Evolutionary conservation across 2,888 invertebrate species (phyloP).

Genomic region (Lasioglossum malachurum): DNA sequence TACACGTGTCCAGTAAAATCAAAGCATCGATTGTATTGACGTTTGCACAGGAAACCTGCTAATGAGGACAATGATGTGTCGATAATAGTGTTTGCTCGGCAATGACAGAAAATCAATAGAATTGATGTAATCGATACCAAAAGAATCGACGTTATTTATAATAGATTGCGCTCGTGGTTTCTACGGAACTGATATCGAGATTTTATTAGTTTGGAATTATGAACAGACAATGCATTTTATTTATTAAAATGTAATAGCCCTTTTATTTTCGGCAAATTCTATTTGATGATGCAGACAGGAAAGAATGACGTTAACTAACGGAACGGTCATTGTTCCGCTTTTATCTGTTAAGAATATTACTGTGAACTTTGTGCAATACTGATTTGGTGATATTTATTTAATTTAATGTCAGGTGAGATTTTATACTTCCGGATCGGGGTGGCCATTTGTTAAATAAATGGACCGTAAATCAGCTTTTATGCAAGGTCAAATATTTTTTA

Average conservation of each 20-base stretch:
- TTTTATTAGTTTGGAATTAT: not conserved
- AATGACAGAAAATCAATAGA: slow-evolving; percentile 72
- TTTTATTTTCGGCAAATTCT: not conserved
- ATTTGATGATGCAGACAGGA: not conserved
- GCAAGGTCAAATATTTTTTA: no score
- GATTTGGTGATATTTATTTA: not conserved
- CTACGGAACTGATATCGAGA: not conserved
- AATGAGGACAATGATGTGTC: slow-evolving; percentile 50
- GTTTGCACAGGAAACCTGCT: slow-evolving; percentile 14
- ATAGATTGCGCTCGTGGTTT: not conserved
- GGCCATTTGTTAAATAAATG: no score
- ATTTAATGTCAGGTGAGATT: no score
- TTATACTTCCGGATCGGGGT: no score
- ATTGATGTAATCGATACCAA: slow-evolving; percentile 44
- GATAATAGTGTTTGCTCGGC: slow-evolving; percentile 42
- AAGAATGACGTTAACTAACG: no score
- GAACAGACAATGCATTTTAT: not conserved
- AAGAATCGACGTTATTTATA: slow-evolving; percentile 20
- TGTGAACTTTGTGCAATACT: not conserved
- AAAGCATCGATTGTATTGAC: not conserved
- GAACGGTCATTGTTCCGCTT: no score
- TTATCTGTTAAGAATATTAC: no score
- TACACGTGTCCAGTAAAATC: slow-evolving; percentile 10
- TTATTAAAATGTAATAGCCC: not conserved
- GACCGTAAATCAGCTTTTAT: no score